phyloP scores from a whole-genome alignment of 2,113 vertebrate species.

The Castor canadensis region DNA sequence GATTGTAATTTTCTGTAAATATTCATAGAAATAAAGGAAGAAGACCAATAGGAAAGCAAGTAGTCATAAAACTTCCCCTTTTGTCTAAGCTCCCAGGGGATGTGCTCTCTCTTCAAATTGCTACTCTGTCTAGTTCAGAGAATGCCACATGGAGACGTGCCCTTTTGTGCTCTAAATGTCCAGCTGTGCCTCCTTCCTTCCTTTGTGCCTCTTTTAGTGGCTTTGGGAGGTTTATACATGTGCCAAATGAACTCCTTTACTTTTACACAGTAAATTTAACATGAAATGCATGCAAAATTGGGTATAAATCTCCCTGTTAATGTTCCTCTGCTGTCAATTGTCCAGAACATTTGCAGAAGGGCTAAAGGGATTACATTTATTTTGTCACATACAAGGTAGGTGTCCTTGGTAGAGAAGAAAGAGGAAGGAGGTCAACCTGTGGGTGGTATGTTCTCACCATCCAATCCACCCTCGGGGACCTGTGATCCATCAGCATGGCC shows the following conservation, averaged over 20 bases:
- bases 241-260: background rate
- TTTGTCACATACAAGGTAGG: background rate
- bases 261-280: background rate
- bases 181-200: background rate
- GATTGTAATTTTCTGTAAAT: slow-evolving; percentile 73
- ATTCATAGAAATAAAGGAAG: background rate
- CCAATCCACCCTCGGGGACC: background rate
- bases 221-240: background rate
- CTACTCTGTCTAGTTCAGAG: background rate
- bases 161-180: background rate
- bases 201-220: background rate
- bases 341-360: background rate
- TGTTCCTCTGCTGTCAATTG: background rate
- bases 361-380: background rate
- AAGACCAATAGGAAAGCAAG: background rate
- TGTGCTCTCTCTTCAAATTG: background rate
- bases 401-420: background rate
- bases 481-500: background rate
- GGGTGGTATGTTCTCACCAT: background rate
- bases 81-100: background rate
- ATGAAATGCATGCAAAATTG: background rate
- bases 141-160: background rate
- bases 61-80: slow-evolving; percentile 39
- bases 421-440: background rate
- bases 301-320: background rate